phyloP scores from a whole-genome alignment of 1,140 invertebrate genomes.

The Drosophila leontia region DNA sequence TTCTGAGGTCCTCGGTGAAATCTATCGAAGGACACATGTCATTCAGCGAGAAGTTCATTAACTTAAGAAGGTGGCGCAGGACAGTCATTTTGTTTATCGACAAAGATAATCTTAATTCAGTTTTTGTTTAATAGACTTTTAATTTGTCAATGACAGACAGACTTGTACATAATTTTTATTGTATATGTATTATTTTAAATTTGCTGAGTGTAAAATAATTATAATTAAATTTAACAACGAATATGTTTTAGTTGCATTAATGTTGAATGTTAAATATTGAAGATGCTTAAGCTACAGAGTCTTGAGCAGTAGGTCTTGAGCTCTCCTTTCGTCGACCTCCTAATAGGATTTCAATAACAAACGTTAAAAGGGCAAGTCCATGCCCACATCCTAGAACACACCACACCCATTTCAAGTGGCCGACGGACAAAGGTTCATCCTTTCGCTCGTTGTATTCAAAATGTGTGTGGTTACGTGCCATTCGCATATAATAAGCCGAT shows the following conservation, averaged over 20 bases:
- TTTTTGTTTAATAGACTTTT: background rate
- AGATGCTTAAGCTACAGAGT: background rate
- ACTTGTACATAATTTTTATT: background rate
- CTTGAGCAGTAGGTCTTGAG: background rate
- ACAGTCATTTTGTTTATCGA: background rate
- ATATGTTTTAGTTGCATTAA: background rate
- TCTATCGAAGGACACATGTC: background rate
- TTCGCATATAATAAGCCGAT: background rate
- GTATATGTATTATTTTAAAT: background rate
- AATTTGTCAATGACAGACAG: no score
- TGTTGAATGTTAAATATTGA: background rate
- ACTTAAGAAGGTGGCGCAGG: background rate
- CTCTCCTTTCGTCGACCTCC: background rate
- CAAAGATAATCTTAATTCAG: background rate
- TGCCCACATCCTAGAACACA: constrained; percentile 18
- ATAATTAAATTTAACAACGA: background rate
- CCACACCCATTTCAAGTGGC: constrained; percentile 21
- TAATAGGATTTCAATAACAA: constrained; percentile 13
- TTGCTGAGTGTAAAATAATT: no score
- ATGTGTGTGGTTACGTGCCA: background rate
- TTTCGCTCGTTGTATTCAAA: background rate
- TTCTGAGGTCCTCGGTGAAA: background rate
- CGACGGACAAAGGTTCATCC: background rate
- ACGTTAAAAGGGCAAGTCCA: background rate
- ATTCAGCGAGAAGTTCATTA: background rate